Evolutionary conservation across 2,113 vertebrate species (phyloP), one percentile per base, ranked within the genome.

Genomic region (Brachyhypopomus gauderio): DNA sequence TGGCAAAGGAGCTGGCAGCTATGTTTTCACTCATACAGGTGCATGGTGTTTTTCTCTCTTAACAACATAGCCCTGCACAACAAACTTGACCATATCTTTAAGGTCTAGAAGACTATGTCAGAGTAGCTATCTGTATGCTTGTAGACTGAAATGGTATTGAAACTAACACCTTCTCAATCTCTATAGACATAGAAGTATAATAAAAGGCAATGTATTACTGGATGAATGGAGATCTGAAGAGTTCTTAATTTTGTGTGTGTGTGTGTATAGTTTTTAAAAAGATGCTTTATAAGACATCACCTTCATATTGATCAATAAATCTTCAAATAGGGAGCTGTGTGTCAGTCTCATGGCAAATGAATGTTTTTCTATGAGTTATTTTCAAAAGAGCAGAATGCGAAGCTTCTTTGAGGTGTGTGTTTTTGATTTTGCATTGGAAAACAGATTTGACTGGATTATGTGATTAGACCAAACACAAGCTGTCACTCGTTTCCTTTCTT

Each of bases 241-340:
- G 20, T 64, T 66, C 63, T 64, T 62, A 30, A n/a, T 55, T 19
- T 63, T 62, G 19, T 60, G 2, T 27, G 66, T 73, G 30, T 30
- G 30, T 30, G 30, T 87, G 85, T 84, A 64, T 41, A 86, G 86
- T 87, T 84, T 48, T 73, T 9, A n/a, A n/a, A n/a, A 27, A 52
- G 19, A 22, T 64, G 3, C 62, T 25, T 55, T 9, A 19, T 2
- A 8, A 8, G 11, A 67, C 19, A 36, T 55, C 8, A 6, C 30
- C 25, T 66, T 45, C 14, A 30, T 64, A 66, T 64, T 64, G 75
- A 66, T 48, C 19, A 66, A 62, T 86, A 79, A 84, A 80, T 55
- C 72, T 85, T 72, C 58, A 74, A 14, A 2, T 78, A 79, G 79
- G 75, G 81, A 79, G 3, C 48, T 19, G 66, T 64, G 59, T 48